phyloP scores from a whole-genome alignment of 2,113 vertebrate species.

The Elephas maximus region DNA sequence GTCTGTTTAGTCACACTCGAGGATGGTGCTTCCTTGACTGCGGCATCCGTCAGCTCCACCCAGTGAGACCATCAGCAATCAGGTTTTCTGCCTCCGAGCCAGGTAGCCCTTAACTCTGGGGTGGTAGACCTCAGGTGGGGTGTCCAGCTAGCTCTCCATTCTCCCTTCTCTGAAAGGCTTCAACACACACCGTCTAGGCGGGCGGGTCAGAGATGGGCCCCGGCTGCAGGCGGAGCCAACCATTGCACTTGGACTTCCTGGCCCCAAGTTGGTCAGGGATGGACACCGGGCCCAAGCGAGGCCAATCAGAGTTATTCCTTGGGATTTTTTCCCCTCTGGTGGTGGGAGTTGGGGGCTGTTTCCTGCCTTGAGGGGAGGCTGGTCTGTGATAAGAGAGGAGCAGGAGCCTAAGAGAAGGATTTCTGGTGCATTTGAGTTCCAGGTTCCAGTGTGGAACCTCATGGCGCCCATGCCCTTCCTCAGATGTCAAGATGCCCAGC shows the following conservation, averaged over 20 bases:
- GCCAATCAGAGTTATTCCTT: not conserved
- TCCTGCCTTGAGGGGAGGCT: not conserved
- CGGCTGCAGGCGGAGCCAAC: not conserved
- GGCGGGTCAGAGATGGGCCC: not conserved
- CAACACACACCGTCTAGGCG: not conserved
- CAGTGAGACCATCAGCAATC: not conserved
- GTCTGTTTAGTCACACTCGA: constrained; percentile 59
- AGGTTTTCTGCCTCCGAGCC: rapidly evolving
- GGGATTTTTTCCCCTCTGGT: not conserved
- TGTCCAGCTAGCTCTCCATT: not conserved
- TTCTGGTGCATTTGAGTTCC: not conserved
- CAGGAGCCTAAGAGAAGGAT: rapidly evolving
- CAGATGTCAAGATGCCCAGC: not conserved
- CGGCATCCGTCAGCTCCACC: not conserved
- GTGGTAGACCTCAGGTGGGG: rapidly evolving
- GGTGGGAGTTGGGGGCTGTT: not conserved
- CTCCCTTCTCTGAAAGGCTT: not conserved
- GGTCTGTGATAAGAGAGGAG: not conserved
- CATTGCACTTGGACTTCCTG: not conserved
- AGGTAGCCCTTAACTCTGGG: not conserved
- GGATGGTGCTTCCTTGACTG: constrained; percentile 12
- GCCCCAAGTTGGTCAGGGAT: not conserved
- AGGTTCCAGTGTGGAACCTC: not conserved
- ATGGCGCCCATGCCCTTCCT: not conserved
- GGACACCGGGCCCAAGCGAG: not conserved